A percentile compares a stretch with the other conserved stretches of the same genome.
Evolutionary conservation across 2,888 invertebrate species (phyloP).

Genomic region (Nemoura dubitans): DNA sequence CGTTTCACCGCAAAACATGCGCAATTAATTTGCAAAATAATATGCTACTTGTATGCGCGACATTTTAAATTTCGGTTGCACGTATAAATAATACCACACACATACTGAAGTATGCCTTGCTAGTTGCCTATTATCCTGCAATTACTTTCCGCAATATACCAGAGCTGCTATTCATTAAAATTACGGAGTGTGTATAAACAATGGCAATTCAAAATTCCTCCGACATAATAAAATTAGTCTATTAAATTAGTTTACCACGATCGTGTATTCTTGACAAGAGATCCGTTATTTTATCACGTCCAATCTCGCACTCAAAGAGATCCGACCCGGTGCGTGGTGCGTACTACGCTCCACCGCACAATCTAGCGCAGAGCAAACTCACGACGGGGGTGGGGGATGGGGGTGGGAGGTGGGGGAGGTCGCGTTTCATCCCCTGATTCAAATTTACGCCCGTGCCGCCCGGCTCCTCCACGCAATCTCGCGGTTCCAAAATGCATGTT

Average conservation of each 20-base stretch:
- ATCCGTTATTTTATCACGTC: conserved; percentile 1
- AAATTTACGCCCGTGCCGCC: neutral
- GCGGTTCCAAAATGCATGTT: neutral
- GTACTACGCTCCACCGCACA: too few relatives aligned
- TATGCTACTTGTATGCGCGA: neutral
- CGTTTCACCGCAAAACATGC: neutral
- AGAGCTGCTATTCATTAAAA: neutral
- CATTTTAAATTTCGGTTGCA: neutral
- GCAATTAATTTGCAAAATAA: neutral
- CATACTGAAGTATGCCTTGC: neutral
- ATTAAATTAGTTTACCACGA: neutral
- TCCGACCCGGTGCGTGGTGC: neutral
- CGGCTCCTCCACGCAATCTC: neutral
- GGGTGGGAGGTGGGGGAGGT: too few relatives aligned
- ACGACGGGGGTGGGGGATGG: too few relatives aligned
- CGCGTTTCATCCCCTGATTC: neutral
- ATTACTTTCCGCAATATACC: neutral
- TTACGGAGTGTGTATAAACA: neutral
- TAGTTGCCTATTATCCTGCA: neutral
- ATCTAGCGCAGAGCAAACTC: too few relatives aligned
- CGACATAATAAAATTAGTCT: neutral
- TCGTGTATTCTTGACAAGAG: neutral
- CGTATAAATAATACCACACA: neutral
- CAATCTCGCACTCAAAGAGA: neutral
- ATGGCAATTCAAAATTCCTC: conserved; percentile 7